Percentiles rank a stretch among this genome's conserved stretches.
phyloP scores from a whole-genome alignment of 2,888 invertebrate species.

The Drosophila sordidapex region DNA sequence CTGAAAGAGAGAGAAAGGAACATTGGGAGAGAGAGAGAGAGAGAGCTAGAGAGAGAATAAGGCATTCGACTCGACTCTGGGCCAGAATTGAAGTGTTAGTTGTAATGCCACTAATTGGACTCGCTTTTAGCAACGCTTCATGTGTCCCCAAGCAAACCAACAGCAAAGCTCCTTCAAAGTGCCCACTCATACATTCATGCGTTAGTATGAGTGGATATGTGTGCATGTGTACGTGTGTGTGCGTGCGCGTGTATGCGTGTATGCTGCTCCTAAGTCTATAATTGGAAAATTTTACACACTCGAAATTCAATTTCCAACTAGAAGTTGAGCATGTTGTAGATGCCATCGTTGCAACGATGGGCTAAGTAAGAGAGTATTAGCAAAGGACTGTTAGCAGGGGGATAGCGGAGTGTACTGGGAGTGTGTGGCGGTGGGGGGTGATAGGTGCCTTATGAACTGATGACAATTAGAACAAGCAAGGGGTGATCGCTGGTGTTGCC shows the following conservation, averaged over 20 bases:
- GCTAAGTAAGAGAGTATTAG: constrained; percentile 45
- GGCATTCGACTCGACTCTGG: constrained; percentile 21
- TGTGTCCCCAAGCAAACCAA: constrained; percentile 59
- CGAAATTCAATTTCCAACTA: constrained; percentile 73
- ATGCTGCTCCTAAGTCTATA: constrained; percentile 63
- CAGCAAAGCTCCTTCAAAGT: constrained; percentile 57
- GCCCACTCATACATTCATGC: constrained; percentile 36
- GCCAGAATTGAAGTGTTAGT: constrained; percentile 81
- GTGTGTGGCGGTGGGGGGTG: background rate
- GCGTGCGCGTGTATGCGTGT: constrained; percentile 14
- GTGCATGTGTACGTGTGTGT: constrained; percentile 16
- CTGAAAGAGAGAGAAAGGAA: background rate
- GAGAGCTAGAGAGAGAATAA: background rate
- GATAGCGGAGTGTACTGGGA: background rate
- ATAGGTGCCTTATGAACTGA: constrained; percentile 3
- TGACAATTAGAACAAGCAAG: background rate
- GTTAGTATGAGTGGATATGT: constrained; percentile 1
- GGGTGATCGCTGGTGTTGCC: constrained; percentile 21
- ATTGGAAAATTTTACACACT: constrained; percentile 80
- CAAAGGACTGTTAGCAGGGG: constrained; percentile 10
- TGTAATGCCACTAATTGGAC: constrained; percentile 83
- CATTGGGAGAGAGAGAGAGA: background rate
- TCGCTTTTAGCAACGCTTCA: constrained; percentile 77
- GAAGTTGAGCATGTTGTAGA: constrained; percentile 17
- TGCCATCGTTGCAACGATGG: constrained; percentile 31